These are phyloP conservation scores for Ptiloglossa arizonensis DNA, from an alignment of 1,140 invertebrate genomes.

Conservation along the genomic window DNA sequence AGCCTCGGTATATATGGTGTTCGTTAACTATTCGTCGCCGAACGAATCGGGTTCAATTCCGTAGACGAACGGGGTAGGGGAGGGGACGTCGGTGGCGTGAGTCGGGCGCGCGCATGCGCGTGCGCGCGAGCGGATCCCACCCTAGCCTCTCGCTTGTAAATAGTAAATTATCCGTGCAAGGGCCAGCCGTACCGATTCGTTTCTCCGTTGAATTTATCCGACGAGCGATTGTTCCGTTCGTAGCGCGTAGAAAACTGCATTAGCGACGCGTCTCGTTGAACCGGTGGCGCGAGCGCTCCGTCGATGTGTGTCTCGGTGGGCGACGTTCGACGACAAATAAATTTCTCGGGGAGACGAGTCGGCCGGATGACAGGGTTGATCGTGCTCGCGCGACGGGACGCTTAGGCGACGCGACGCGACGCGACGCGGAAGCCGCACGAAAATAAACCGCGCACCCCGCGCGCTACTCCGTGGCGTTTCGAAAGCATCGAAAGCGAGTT, in stretches of 20 bases:
- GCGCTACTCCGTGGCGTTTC: no score
- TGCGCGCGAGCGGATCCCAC: neutral
- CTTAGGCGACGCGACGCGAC: neutral
- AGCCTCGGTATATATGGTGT: neutral
- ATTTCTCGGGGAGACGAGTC: conserved; percentile 38
- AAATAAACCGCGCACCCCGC: conserved; percentile 3
- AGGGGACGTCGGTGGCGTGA: neutral
- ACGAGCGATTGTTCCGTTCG: conserved; percentile 21
- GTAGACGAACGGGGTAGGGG: neutral
- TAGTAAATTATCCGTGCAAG: conserved; percentile 64
- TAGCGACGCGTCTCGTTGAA: conserved; percentile 17
- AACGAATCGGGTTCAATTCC: neutral
- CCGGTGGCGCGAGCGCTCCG: neutral
- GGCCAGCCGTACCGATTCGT: conserved; percentile 20
- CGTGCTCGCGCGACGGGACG: neutral
- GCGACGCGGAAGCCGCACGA: neutral
- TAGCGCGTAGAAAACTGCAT: conserved; percentile 50
- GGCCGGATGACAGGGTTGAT: neutral
- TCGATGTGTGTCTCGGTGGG: no score
- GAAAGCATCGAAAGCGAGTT: no score
- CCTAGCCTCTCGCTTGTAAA: conserved; percentile 52
- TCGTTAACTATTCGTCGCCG: neutral
- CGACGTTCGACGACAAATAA: conserved; percentile 21
- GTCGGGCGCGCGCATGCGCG: neutral
- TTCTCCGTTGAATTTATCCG: conserved; percentile 34